Evolutionary conservation across 2,797 vertebrate species (phyloP).

Genomic region (Garrulus glandarius): DNA sequence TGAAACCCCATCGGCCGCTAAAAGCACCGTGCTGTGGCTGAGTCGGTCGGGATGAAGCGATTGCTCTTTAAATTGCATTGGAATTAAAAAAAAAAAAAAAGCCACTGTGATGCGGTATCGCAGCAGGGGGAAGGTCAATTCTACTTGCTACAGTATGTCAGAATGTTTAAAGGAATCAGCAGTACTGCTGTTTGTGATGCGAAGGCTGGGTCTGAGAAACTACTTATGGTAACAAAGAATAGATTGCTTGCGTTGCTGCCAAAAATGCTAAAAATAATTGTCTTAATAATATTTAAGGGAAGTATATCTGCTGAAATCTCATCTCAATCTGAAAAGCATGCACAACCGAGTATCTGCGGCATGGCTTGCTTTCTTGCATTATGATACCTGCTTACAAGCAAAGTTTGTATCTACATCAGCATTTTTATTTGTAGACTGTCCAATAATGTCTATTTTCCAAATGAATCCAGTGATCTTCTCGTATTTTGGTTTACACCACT

Average conservation of each 20-base stretch:
- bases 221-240: neutral
- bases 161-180: neutral
- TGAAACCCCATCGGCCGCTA: accelerated
- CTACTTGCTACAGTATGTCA: accelerated
- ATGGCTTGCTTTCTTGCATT: neutral
- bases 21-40: accelerated
- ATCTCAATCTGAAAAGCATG: too few species aligned
- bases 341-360: neutral
- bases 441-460: neutral
- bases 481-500: accelerated
- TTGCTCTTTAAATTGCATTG: neutral
- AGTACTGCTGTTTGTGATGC: neutral
- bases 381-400: neutral
- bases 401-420: neutral
- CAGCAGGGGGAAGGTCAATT: neutral
- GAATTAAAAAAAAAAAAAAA: too few species aligned
- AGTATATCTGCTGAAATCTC: neutral
- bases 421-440: neutral
- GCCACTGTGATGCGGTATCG: accelerated
- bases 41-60: accelerated
- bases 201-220: neutral
- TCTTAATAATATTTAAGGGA: neutral
- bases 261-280: neutral
- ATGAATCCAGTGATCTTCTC: accelerated
- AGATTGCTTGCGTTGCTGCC: accelerated